A percentile compares a stretch with the other conserved stretches of the same genome.
These are phyloP conservation scores for Thalpophila matura DNA, from an alignment of 2,888 invertebrate genomes.

Conservation along the genomic window DNA sequence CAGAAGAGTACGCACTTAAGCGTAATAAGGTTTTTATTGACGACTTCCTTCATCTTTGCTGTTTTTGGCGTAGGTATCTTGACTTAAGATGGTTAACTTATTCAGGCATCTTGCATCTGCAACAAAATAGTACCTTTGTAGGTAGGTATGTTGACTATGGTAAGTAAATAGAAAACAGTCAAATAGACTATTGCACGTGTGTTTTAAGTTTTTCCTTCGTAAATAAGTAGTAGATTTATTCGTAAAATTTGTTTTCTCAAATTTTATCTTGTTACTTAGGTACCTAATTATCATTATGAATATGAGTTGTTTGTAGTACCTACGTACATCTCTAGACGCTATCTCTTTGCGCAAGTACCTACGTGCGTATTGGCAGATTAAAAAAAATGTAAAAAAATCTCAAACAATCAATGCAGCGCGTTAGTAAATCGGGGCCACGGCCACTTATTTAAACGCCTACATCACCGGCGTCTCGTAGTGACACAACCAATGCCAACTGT, in stretches of 20 bases:
- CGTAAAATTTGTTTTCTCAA: neutral
- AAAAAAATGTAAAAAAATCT: slow-evolving; percentile 27
- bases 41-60: slow-evolving; percentile 80
- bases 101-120: slow-evolving; percentile 75
- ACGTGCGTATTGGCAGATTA: slow-evolving; percentile 11
- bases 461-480: slow-evolving; percentile 65
- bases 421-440: slow-evolving; percentile 80
- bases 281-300: neutral
- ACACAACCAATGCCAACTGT: slow-evolving; percentile 67
- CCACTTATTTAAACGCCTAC: slow-evolving; percentile 79
- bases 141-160: no score
- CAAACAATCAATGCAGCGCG: slow-evolving; percentile 50
- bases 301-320: neutral
- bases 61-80: slow-evolving; percentile 52
- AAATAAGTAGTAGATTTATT: neutral
- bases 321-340: no score
- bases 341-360: no score
- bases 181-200: neutral
- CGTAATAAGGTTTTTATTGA: slow-evolving; percentile 94
- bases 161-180: no score
- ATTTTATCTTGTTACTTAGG: neutral
- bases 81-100: slow-evolving; percentile 27
- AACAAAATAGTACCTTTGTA: slow-evolving; percentile 57
- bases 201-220: neutral
- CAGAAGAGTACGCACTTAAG: slow-evolving; percentile 95